phyloP scores from a whole-genome alignment of 2,797 vertebrate genomes.

The Scolopax rusticola region DNA sequence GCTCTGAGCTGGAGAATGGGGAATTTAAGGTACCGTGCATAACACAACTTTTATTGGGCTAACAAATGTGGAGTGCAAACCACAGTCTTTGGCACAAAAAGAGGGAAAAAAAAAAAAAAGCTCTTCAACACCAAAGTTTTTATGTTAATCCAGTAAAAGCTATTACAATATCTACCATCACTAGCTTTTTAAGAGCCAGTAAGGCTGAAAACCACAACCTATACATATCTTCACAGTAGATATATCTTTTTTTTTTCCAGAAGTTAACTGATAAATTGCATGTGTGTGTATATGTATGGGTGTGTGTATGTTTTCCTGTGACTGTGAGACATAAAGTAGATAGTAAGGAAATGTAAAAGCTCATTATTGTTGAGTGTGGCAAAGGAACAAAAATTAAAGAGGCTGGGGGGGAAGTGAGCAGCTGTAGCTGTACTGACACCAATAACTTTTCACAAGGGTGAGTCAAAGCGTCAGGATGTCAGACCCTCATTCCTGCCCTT shows the following conservation, averaged over 20 bases:
- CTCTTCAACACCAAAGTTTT: not conserved
- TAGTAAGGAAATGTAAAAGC: not conserved
- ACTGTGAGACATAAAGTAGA: not conserved
- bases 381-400: slow-evolving; percentile 64
- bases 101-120: not conserved
- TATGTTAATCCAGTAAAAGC: not conserved
- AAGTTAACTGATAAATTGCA: not conserved
- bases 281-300: not conserved
- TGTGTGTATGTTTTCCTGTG: not conserved
- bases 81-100: not conserved
- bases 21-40: not conserved
- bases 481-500: slow-evolving; percentile 51
- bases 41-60: not conserved
- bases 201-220: not conserved
- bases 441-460: slow-evolving; percentile 65
- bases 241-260: not conserved
- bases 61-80: not conserved
- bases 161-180: not conserved
- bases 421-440: slow-evolving; percentile 41
- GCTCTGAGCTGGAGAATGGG: not conserved
- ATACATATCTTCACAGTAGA: not conserved
- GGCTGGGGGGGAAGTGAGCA: not conserved
- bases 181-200: not conserved
- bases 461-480: slow-evolving; percentile 57
- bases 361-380: slow-evolving; percentile 43